These are phyloP conservation scores for Nyctereutes procyonoides DNA, from an alignment of 2,113 vertebrate genomes.

Conservation along the genomic window DNA sequence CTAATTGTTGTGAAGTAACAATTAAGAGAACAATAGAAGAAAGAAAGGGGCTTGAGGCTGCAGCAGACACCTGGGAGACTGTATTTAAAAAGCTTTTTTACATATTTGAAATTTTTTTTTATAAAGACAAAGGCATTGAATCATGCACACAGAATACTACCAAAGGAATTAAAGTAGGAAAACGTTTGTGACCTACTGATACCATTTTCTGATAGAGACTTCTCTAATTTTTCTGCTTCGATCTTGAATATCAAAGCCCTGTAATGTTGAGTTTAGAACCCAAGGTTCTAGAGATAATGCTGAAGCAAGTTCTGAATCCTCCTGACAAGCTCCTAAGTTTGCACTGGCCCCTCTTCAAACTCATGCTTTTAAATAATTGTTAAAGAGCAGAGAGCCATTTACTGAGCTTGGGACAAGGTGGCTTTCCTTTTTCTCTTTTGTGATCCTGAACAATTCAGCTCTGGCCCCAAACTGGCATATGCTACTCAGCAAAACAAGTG, in stretches of 20 bases:
- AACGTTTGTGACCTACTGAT: constrained; percentile 21
- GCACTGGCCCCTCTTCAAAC: neutral
- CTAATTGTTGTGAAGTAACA: constrained; percentile 92
- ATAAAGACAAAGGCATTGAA: constrained; percentile 86
- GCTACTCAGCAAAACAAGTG: neutral
- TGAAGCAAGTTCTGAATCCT: neutral
- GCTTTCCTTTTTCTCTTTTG: neutral
- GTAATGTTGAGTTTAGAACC: neutral
- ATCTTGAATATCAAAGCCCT: neutral
- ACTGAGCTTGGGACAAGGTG: neutral
- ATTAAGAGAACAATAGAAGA: constrained; percentile 90
- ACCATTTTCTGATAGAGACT: neutral
- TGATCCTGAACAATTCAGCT: neutral
- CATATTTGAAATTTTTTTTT: constrained; percentile 86
- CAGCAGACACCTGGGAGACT: constrained; percentile 89
- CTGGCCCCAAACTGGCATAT: neutral
- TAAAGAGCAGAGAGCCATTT: neutral
- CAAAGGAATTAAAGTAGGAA: constrained; percentile 52
- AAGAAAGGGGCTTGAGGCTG: constrained; percentile 87
- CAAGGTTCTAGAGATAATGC: neutral
- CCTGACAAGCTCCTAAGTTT: neutral
- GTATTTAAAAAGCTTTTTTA: constrained; percentile 88
- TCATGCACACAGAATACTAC: constrained; percentile 83
- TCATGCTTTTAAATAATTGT: neutral
- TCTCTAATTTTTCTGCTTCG: neutral